Base-by-base conservation (phyloP, 2,797 vertebrate genomes). In the Chloroceryle inda region DNA sequence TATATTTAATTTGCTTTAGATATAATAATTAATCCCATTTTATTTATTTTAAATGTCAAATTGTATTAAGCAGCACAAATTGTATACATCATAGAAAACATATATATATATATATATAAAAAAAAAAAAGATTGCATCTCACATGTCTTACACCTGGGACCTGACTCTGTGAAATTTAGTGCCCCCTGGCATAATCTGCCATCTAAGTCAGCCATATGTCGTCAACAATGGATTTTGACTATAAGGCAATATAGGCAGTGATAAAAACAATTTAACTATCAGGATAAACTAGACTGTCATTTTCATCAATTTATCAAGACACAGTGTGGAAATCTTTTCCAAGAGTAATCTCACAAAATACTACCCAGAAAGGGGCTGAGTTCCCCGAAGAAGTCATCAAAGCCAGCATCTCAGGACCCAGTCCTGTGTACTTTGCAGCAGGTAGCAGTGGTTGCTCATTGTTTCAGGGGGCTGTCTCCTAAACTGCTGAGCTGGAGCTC, bases 361-460 rank as follows among this genome's bases (percentile, higher is more conserved):
- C 42, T 49, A 45, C 33, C 2, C 29, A 5, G 42, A 69, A 15
- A 24, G 15, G 21, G 15, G 20, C 26, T 17, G n/a, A 61, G 47
- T 8, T 13, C 49, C 6, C 22, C 7, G 6, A 24, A 42, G 63
- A 31, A 84, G 21, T 19, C 21, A 27, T 24, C 38, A 33, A 45
- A 72, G 38, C 19, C 35, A 35, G 2, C 24, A 15, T 47, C 13
- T 35, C 0, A 1, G 37, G 13, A 66, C 15, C 35, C 58, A n/a
- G 13, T 17, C 53, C 52, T 9, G 0, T 1, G 11, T 10, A 6
- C 45, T 71, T 20, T 31, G 37, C 38, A 64, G 56, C 38, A 35
- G 58, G 15, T 0, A 31, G 21, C 23, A 47, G n/a, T 16, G 3
- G 0, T 29, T 55, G 14, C 10, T 24, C 3, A 1, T 8, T 22